These are phyloP conservation scores for Sebastes paucispinis DNA, from an alignment of 2,797 vertebrate species.

Conservation along the genomic window DNA sequence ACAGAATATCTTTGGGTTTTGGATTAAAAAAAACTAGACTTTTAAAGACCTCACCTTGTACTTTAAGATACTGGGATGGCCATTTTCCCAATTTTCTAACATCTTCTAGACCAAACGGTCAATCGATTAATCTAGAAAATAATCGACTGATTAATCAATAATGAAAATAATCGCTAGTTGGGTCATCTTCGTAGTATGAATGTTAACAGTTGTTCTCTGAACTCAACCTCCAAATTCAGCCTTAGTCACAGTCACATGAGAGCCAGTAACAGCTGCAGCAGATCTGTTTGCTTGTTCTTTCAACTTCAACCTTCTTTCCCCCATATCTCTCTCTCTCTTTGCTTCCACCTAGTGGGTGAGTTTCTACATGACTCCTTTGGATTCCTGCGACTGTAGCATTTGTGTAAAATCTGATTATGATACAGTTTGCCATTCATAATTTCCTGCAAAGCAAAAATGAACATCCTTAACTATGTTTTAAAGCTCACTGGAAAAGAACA, in stretches of 20 bases:
- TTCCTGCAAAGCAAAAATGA: neutral
- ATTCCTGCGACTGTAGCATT: neutral
- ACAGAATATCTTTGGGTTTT: no score
- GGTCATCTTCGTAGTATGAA: neutral
- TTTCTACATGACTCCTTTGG: neutral
- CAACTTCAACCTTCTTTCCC: neutral
- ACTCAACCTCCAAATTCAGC: slow-evolving; percentile 3
- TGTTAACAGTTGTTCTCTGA: slow-evolving; percentile 10
- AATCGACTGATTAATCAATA: no score
- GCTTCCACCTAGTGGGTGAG: slow-evolving; percentile 41
- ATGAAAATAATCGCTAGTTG: neutral
- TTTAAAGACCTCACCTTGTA: no score
- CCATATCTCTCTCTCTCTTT: neutral
- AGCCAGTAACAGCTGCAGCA: slow-evolving; percentile 50
- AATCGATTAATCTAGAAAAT: no score
- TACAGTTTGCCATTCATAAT: neutral
- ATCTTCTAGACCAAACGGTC: no score
- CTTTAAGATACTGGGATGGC: no score
- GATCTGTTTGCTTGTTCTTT: slow-evolving; percentile 21
- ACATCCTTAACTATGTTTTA: neutral
- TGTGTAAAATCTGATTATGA: neutral
- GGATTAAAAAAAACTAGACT: no score
- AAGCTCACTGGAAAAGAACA: neutral
- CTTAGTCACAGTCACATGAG: slow-evolving; percentile 32
- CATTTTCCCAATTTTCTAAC: no score